Evolutionary conservation across 2,797 vertebrate genomes (phyloP).

Genomic region (Anas bahamensis): DNA sequence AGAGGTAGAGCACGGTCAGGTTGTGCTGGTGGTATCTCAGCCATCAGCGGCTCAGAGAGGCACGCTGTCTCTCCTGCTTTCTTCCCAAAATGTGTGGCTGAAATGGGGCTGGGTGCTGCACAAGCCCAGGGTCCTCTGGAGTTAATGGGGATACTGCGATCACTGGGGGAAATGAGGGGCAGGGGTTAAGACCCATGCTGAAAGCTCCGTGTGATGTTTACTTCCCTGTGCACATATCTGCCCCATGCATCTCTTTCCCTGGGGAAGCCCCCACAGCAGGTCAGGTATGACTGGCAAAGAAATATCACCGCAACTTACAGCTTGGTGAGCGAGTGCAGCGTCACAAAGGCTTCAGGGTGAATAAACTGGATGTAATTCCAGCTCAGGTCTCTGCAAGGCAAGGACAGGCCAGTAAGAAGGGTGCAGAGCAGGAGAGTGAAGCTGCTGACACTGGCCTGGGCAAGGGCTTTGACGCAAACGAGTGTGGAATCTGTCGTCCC

Average conservation of each 20-base stretch:
- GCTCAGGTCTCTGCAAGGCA: slow-evolving; percentile 88
- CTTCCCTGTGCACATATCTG: fast-evolving
- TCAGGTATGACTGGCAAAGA: not conserved
- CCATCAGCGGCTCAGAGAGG: not conserved
- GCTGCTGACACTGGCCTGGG: not conserved
- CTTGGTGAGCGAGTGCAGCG: slow-evolving; percentile 90
- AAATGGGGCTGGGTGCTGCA: not conserved
- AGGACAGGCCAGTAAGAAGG: not conserved
- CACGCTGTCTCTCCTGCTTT: not conserved
- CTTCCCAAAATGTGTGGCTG: not conserved
- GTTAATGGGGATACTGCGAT: not conserved
- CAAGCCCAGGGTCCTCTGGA: not conserved
- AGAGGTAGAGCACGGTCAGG: not conserved
- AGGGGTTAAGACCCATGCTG: not conserved
- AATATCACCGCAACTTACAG: slow-evolving; percentile 84
- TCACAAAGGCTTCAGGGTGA: slow-evolving; percentile 89
- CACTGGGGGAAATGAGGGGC: not conserved
- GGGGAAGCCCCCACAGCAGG: not conserved
- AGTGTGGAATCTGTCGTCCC: not conserved
- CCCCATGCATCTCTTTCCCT: not conserved
- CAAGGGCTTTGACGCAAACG: not conserved
- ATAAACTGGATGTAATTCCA: slow-evolving; percentile 90
- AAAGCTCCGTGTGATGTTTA: not conserved
- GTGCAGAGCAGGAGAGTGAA: not conserved
- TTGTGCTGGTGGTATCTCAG: not conserved